Conservation (phyloP, 2,888 invertebrate genomes). For the Aphidoletes aphidimyza region DNA sequence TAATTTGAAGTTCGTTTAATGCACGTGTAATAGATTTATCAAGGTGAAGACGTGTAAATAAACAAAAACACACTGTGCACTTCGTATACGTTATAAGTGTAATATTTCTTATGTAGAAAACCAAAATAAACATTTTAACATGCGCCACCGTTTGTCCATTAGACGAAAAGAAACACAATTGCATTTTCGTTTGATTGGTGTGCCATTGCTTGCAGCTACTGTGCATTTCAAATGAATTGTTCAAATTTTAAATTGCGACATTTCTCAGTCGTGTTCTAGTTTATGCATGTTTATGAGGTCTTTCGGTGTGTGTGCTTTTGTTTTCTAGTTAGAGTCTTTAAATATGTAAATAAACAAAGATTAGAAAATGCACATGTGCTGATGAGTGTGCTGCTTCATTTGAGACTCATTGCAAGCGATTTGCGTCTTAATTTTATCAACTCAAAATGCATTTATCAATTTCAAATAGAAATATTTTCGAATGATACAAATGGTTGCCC, state of each 20-base stretch:
- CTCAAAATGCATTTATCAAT: neutral
- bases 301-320: neutral
- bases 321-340: neutral
- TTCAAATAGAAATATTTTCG: neutral
- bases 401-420: neutral
- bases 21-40: conserved; percentile 21
- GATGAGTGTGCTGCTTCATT: no score
- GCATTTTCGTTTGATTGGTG: no score
- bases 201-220: no score
- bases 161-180: no score
- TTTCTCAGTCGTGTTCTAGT: no score
- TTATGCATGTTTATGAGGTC: no score
- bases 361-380: neutral
- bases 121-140: neutral
- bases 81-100: no score
- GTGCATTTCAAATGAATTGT: conserved; percentile 14
- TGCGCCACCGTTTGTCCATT: no score
- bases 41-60: conserved; percentile 46
- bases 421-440: conserved; percentile 41
- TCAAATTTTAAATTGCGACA: no score
- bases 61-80: neutral
- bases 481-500: neutral
- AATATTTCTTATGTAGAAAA: no score
- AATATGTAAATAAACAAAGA: neutral
- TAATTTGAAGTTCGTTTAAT: conserved; percentile 19